These are phyloP conservation scores for Hyles vespertilio DNA, from an alignment of 1,140 invertebrate species.

Conservation along the genomic window DNA sequence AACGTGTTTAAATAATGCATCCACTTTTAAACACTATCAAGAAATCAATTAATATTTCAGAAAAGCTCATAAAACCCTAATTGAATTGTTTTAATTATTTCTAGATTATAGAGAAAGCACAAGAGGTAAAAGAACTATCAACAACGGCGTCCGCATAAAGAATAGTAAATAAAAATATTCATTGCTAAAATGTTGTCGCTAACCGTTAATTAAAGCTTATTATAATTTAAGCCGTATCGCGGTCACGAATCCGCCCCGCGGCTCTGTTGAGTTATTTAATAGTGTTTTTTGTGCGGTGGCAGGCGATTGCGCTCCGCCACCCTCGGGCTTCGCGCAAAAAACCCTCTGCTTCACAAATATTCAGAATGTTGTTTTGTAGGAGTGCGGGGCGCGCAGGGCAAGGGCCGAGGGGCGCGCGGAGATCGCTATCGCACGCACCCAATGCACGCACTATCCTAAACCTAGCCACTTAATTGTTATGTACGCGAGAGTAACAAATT, in stretches of 20 bases:
- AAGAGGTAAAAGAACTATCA: too few relatives aligned
- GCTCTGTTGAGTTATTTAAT: constrained; percentile 73
- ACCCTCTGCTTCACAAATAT: constrained; percentile 65
- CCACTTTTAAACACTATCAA: neutral
- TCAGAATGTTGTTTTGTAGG: constrained; percentile 70
- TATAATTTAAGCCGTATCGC: constrained; percentile 53
- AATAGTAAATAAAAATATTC: neutral
- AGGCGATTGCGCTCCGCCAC: constrained; percentile 68
- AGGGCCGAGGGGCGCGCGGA: constrained; percentile 39
- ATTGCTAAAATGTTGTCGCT: constrained; percentile 48
- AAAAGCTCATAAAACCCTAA: too few relatives aligned
- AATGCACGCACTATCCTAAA: constrained; percentile 70
- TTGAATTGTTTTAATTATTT: too few relatives aligned
- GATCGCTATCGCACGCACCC: constrained; percentile 74
- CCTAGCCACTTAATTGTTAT: constrained; percentile 69
- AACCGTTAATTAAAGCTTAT: constrained; percentile 61
- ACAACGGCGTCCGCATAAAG: neutral
- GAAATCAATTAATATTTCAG: too few relatives aligned
- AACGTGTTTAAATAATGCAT: neutral
- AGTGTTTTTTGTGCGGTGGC: constrained; percentile 70
- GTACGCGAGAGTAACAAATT: constrained; percentile 26
- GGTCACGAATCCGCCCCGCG: constrained; percentile 70
- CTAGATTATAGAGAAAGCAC: too few relatives aligned
- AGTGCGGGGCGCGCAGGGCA: constrained; percentile 42
- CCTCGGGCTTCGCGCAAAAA: constrained; percentile 71